Base-by-base conservation (phyloP, 1,140 invertebrate genomes). In the Macrobrachium rosenbergii region DNA sequence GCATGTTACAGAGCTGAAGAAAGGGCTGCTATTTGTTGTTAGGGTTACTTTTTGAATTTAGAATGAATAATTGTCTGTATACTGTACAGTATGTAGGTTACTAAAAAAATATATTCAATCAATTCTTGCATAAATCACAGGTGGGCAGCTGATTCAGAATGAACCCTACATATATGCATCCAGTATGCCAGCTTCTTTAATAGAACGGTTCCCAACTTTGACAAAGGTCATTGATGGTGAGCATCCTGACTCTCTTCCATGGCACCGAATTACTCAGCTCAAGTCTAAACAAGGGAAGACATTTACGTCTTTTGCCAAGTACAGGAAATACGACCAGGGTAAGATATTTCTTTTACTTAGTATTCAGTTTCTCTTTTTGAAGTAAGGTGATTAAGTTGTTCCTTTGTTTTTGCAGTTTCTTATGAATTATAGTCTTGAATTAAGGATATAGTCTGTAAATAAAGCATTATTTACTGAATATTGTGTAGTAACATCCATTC, bases 241-340 rank as follows among this genome's bases (percentile, higher is more conserved):
- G 93, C 94, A 94, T 72, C 93, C 95, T 2, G 94, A 93, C 72
- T 90, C 91, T 7, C 92, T 94, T 1, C 95, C 96, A 0, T 96
- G 93, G 92, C 94, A 91, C 85, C 94, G 94, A 87, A 92, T 94
- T 83, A 91, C 92, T 23, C 91, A 93, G 52, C 91, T 97, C 37
- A 92, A 91, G 64, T 94, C 95, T 0, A 90, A 93, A 12, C 92
- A 91, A 1, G 94, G 94, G 73, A 91, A 92, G 2, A 92, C 93
- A 82, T 96, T 97, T 91, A 91, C 93, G 2, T 95, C 95, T 10
- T 98, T 97, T 92, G 96, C 96, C 0, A 98, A 98, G 92, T 94
- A 93, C 84, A 93, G 92, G 2, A 93, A 95, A 88, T 97, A 95
- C 92, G 92, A 94, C n/a, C 94, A 91, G 89, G 88, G 92, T 88